phyloP scores from a whole-genome alignment of 2,888 invertebrate genomes.

The Metellina segmentata region DNA sequence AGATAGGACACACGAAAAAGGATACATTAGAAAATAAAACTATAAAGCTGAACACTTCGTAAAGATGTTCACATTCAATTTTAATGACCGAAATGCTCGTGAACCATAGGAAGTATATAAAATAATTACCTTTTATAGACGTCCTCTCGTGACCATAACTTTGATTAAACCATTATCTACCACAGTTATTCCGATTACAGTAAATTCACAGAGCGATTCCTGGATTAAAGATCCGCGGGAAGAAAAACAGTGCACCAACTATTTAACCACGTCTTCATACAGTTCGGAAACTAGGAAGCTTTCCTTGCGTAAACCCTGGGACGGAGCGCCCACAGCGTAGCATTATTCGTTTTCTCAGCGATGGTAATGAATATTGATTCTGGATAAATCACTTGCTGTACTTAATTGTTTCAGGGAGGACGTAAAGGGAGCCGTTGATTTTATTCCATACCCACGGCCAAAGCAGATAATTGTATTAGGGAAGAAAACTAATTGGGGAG shows the following conservation, averaged over 20 bases:
- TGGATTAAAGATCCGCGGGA: not conserved
- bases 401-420: constrained; percentile 31
- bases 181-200: too few relatives aligned
- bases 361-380: constrained; percentile 57
- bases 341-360: not conserved
- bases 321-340: not conserved
- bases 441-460: not conserved
- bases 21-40: too few relatives aligned
- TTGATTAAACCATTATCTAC: too few relatives aligned
- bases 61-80: too few relatives aligned
- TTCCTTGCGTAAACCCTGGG: not conserved
- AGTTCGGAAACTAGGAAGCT: not conserved
- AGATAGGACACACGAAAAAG: too few relatives aligned
- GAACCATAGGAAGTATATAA: too few relatives aligned
- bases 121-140: too few relatives aligned
- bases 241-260: not conserved
- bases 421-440: constrained; percentile 5
- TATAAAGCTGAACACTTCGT: too few relatives aligned
- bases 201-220: too few relatives aligned
- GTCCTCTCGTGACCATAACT: too few relatives aligned
- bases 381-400: constrained; percentile 37
- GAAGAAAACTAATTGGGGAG: not conserved
- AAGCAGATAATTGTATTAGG: not conserved
- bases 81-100: too few relatives aligned
- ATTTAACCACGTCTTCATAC: not conserved